These are phyloP conservation scores for Drosophila willistoni DNA, from an alignment of 1,140 invertebrate genomes.

Conservation along the genomic window DNA sequence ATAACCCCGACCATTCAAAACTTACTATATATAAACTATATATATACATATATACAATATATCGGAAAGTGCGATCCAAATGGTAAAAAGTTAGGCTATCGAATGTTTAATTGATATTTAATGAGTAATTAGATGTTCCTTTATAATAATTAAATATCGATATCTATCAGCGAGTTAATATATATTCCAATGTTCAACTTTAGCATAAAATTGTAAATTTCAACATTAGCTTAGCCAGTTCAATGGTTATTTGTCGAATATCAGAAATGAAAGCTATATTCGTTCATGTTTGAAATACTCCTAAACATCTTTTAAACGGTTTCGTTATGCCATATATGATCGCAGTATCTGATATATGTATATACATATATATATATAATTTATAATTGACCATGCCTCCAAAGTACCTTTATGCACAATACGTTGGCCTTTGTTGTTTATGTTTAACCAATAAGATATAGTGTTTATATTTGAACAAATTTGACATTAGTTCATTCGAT, in stretches of 20 bases:
- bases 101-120: too few relatives aligned
- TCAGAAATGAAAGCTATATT: too few relatives aligned
- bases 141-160: too few relatives aligned
- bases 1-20: not conserved
- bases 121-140: too few relatives aligned
- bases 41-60: not conserved
- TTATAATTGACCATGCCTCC: slow-evolving; percentile 46
- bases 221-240: too few relatives aligned
- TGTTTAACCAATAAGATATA: slow-evolving; percentile 22
- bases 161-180: too few relatives aligned
- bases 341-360: not conserved
- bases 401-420: slow-evolving; percentile 75
- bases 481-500: slow-evolving; percentile 2
- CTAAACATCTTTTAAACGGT: too few relatives aligned
- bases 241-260: too few relatives aligned
- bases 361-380: not conserved
- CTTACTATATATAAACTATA: not conserved
- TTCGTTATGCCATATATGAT: not conserved
- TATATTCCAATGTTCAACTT: not conserved
- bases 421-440: slow-evolving; percentile 58
- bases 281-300: too few relatives aligned
- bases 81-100: slow-evolving; percentile 20
- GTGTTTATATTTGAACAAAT: not conserved
- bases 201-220: too few relatives aligned
- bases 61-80: not conserved